phyloP scores from a whole-genome alignment of 2,888 invertebrate genomes.

The Ischnura elegans region DNA sequence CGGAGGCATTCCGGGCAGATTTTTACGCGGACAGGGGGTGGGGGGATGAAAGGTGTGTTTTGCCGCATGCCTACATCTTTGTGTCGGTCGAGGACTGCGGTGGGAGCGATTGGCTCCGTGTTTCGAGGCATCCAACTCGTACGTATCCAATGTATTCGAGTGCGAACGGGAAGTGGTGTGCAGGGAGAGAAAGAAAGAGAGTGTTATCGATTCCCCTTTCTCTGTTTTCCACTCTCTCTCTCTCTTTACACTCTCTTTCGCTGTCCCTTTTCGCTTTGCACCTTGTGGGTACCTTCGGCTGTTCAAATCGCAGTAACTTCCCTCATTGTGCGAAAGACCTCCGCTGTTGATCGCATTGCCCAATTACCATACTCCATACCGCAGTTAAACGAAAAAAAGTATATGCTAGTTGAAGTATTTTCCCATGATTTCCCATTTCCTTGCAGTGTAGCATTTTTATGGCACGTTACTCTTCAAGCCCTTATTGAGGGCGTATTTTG shows the following conservation, averaged over 20 bases:
- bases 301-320: no score
- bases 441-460: no score
- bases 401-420: no score
- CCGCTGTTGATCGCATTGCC: no score
- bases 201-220: not conserved
- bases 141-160: not conserved
- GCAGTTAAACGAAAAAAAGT: no score
- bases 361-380: no score
- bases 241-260: not conserved
- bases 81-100: not conserved
- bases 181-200: not conserved
- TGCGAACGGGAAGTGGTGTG: not conserved
- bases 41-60: not conserved
- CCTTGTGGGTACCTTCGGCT: no score
- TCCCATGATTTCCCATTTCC: no score
- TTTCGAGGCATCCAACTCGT: not conserved
- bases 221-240: not conserved
- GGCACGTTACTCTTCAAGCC: no score
- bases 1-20: not conserved
- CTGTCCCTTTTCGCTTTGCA: conserved; percentile 30
- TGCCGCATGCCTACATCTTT: not conserved
- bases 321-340: no score
- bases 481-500: no score
- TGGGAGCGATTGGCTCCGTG: not conserved
- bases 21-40: not conserved